Evolutionary conservation across 2,113 vertebrate genomes (phyloP).

Genomic region (Blennius ocellaris): DNA sequence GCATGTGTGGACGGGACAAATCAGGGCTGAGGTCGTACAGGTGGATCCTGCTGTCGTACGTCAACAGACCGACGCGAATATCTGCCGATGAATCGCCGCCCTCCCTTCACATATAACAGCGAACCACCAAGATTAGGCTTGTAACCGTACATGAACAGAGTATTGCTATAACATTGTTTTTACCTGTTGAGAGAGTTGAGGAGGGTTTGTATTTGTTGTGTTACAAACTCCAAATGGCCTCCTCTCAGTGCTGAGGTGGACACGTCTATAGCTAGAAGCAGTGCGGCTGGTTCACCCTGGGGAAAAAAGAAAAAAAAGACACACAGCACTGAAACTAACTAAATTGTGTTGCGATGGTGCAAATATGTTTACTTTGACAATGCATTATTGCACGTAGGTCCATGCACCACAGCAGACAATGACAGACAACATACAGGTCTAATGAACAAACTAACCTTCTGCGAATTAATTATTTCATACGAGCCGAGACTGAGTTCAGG

Average conservation of each 20-base stretch:
- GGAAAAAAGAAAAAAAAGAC: not conserved
- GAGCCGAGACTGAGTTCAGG: slow-evolving; percentile 83
- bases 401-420: not conserved
- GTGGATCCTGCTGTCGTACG: slow-evolving; percentile 83
- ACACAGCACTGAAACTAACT: too few relatives aligned
- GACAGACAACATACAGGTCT: not conserved
- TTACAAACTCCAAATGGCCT: slow-evolving; percentile 79
- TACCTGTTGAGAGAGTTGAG: slow-evolving; percentile 74
- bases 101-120: slow-evolving; percentile 50
- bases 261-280: slow-evolving; percentile 84
- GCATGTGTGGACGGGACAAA: slow-evolving; percentile 84
- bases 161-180: not conserved
- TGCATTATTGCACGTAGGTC: too few relatives aligned
- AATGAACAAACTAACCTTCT: slow-evolving; percentile 56
- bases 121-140: not conserved
- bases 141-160: too few relatives aligned
- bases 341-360: too few relatives aligned
- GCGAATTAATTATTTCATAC: slow-evolving; percentile 77
- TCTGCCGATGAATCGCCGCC: slow-evolving; percentile 41
- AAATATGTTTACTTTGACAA: too few relatives aligned
- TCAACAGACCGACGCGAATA: slow-evolving; percentile 81
- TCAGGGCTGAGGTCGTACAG: slow-evolving; percentile 82
- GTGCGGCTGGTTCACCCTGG: slow-evolving; percentile 74
- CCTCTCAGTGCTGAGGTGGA: slow-evolving; percentile 75
- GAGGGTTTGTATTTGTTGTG: slow-evolving; percentile 73